phyloP scores from a whole-genome alignment of 2,888 invertebrate genomes.

The Platynereis dumerilii region DNA sequence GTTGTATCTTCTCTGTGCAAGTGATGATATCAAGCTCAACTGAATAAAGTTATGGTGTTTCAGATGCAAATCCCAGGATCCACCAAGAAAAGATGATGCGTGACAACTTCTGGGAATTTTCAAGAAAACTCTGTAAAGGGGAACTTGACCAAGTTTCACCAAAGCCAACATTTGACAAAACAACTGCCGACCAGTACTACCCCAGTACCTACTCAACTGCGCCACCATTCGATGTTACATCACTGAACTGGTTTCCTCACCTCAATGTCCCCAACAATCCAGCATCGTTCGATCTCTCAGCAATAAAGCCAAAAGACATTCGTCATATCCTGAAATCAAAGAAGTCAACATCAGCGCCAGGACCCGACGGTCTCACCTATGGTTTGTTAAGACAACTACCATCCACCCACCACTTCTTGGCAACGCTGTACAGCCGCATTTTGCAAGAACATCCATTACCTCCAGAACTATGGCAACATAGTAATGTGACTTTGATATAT shows the following conservation, averaged over 20 bases:
- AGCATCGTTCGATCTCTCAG: neutral
- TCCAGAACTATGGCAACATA: neutral
- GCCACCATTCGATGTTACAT: neutral
- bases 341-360: neutral
- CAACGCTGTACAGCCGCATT: neutral
- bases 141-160: neutral
- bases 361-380: neutral
- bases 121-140: neutral
- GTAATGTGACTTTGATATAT: conserved; percentile 2
- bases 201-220: neutral
- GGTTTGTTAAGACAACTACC: neutral
- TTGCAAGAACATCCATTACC: neutral
- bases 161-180: neutral
- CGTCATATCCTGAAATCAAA: neutral
- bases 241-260: conserved; percentile 1
- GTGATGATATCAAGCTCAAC: too few relatives aligned
- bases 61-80: too few relatives aligned
- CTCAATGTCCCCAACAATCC: neutral
- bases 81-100: neutral
- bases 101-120: neutral
- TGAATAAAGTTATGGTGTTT: too few relatives aligned
- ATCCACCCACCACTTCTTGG: neutral
- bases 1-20: too few relatives aligned
- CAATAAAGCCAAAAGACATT: neutral
- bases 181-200: neutral